A percentile compares a stretch with the other conserved stretches of the same genome.
Conservation (phyloP, 2,888 invertebrate species). For the Pilophorus perplexus region DNA sequence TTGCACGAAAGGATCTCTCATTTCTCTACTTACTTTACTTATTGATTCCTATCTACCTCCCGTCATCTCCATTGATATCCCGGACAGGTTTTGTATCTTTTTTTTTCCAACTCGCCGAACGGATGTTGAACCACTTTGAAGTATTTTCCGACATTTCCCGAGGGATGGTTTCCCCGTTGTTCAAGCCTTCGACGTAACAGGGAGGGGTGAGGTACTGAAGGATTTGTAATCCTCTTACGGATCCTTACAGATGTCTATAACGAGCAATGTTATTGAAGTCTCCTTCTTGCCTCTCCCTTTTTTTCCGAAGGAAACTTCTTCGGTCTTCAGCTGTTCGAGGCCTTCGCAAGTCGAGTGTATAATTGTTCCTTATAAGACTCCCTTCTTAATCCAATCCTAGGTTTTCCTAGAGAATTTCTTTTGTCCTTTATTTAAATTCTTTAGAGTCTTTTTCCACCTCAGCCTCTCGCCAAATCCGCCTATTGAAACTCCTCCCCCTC, state of each 20-base stretch:
- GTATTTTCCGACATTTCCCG: slow-evolving; percentile 42
- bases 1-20: too few species aligned
- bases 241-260: slow-evolving; percentile 42
- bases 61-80: neutral
- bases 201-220: slow-evolving; percentile 15
- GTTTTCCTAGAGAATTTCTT: slow-evolving; percentile 18
- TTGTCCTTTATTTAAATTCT: slow-evolving; percentile 40
- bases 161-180: slow-evolving; percentile 33
- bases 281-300: neutral
- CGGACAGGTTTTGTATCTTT: neutral
- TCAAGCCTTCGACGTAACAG: slow-evolving; percentile 31
- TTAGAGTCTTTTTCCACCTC: slow-evolving; percentile 8
- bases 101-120: slow-evolving; percentile 24
- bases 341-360: slow-evolving; percentile 40
- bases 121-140: slow-evolving; percentile 41
- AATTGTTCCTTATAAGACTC: slow-evolving; percentile 38
- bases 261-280: slow-evolving; percentile 42
- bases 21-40: too few species aligned
- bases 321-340: slow-evolving; percentile 13
- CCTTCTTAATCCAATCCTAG: slow-evolving; percentile 35
- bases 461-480: slow-evolving; percentile 1
- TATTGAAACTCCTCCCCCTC: slow-evolving; percentile 29
- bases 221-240: slow-evolving; percentile 41
- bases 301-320: slow-evolving; percentile 15
- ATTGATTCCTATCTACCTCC: slow-evolving; percentile 16